These are phyloP conservation scores for Cuculus canorus DNA, from an alignment of 2,797 vertebrate genomes.

Conservation along the genomic window DNA sequence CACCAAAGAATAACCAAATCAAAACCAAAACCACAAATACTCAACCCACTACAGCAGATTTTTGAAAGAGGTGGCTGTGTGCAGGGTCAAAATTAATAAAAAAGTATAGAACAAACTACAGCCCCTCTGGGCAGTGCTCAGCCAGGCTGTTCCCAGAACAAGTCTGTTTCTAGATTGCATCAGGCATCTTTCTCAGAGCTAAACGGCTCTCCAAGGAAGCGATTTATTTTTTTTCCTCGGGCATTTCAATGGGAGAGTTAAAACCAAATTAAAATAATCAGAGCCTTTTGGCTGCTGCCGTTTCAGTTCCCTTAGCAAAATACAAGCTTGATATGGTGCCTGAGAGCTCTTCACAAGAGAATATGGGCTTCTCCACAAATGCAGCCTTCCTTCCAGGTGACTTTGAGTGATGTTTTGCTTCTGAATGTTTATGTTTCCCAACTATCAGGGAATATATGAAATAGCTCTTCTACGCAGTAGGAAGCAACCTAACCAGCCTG, in stretches of 20 bases:
- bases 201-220: not conserved
- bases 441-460: not conserved
- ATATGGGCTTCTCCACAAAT: conserved; percentile 35
- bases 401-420: conserved; percentile 18
- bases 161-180: conserved; percentile 7
- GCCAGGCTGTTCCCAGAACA: not conserved
- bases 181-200: conserved; percentile 5
- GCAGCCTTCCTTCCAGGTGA: not conserved
- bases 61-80: not conserved
- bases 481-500: not conserved
- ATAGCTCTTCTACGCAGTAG: too few relatives aligned
- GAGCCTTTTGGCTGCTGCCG: conserved; percentile 30
- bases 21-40: not conserved
- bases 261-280: conserved; percentile 51
- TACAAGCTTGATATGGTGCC: not conserved
- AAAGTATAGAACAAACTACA: not conserved
- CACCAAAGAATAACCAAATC: not conserved
- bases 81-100: not conserved
- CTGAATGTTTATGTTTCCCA: conserved; percentile 1
- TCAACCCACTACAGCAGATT: not conserved
- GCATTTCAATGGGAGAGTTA: conserved; percentile 49
- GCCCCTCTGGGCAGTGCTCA: not conserved
- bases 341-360: conserved; percentile 19
- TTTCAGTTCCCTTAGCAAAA: conserved; percentile 44
- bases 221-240: not conserved